phyloP scores from a whole-genome alignment of 37 sponge, comb jelly and placozoan genomes.

The Diacarnus erythraeanus region DNA sequence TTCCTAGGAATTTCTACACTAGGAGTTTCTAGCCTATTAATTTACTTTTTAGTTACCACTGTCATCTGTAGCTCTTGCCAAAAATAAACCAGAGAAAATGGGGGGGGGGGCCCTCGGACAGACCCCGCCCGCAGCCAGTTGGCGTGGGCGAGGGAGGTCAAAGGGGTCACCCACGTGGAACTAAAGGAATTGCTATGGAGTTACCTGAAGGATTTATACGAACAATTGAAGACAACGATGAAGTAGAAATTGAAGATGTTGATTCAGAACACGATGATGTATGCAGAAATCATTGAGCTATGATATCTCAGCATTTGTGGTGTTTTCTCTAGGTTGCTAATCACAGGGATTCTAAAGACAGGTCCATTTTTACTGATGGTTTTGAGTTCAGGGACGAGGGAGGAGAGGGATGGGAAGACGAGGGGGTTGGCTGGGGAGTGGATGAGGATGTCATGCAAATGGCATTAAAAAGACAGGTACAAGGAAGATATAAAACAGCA shows the following conservation, averaged over 20 bases:
- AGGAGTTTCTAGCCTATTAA: too few relatives aligned
- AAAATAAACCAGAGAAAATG: too few relatives aligned
- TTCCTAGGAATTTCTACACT: too few relatives aligned
- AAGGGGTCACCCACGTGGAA: conserved; percentile 7
- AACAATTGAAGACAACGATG: conserved; percentile 87
- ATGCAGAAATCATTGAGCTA: too few relatives aligned
- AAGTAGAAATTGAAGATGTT: conserved; percentile 43
- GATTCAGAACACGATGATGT: conserved; percentile 57
- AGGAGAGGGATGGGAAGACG: conserved; percentile 8
- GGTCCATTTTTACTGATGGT: conserved; percentile 37
- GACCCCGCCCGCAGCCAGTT: neutral
- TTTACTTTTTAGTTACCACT: too few relatives aligned
- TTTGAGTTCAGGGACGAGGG: conserved; percentile 42
- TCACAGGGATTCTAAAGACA: too few relatives aligned
- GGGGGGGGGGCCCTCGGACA: too few relatives aligned
- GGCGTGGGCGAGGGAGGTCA: neutral
- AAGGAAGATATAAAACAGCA: neutral
- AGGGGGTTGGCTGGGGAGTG: conserved; percentile 14
- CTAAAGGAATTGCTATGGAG: neutral
- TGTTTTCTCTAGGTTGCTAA: too few relatives aligned
- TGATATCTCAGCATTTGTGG: too few relatives aligned
- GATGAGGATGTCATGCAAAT: conserved; percentile 24
- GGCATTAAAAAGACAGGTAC: conserved; percentile 25
- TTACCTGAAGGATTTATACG: conserved; percentile 37
- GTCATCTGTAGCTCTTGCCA: too few relatives aligned